Base-by-base conservation (phyloP, 92 coral and sea anemone genomes). In the Zoanthus gigantus region DNA sequence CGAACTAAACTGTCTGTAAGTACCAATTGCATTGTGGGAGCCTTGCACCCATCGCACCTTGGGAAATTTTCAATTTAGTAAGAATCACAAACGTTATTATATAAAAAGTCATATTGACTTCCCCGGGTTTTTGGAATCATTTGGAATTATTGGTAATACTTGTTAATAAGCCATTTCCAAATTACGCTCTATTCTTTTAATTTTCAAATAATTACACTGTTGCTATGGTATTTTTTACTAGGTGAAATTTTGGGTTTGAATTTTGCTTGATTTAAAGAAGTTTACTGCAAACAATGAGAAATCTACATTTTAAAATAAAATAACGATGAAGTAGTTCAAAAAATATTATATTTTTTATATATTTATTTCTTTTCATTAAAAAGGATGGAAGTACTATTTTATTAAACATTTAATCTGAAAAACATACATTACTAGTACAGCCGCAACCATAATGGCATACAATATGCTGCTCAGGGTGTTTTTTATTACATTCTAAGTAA, bases 391-490 rank as follows among this genome's bases (percentile, higher is more conserved):
- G 76, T 72, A 72, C n/a, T 69, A 69, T 72, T 72, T 72, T 72
- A 72, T 72, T 72, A 72, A 72, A 72, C 76, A 72, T 34, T 72
- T 72, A 72, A 72, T 72, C 76, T 72, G 76, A 72, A 45, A 69
- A 72, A 72, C 52, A 37, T 72, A 72, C 76, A 72, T 72, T 72
- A 72, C 76, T 72, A 72, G 53, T 72, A 72, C 76, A 72, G 76
- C 76, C 34, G 76, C 76, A 72, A 72, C 53, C 76, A 72, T 72
- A 72, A 72, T 72, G 76, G 52, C 76, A 72, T 72, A 23, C 77
- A 72, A 2, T 72, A 72, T 72, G 77, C 56, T 17, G 77, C 77
- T 72, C 77, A 72, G 77, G 77, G 77, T 34, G 50, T 72, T 72
- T 72, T 54, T 72, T 72, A 23, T 72, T 72, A 72, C 12, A 72